A percentile compares a stretch with the other conserved stretches of the same genome.
These are phyloP conservation scores for Escarpia spicata DNA, from an alignment of 2,888 invertebrate species.

Conservation along the genomic window DNA sequence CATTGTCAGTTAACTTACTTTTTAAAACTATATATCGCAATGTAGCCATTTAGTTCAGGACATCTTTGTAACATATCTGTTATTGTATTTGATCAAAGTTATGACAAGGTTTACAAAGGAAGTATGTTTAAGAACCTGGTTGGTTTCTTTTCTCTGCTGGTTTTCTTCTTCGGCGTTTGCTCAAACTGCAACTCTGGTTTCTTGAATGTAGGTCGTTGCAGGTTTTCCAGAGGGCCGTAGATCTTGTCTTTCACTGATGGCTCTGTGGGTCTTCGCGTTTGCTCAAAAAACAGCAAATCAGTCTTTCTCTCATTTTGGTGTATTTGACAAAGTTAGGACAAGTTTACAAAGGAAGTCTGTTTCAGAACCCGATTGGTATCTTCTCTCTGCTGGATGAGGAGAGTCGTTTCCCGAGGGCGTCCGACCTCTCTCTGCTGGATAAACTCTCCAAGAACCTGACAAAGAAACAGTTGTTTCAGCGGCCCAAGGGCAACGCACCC, in stretches of 20 bases:
- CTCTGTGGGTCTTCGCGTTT: too few relatives aligned
- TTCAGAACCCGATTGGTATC: conserved; percentile 55
- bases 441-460: conserved; percentile 48
- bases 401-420: conserved; percentile 58
- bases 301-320: neutral
- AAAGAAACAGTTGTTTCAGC: conserved; percentile 32
- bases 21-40: neutral
- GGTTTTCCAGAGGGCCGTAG: too few relatives aligned
- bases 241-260: too few relatives aligned
- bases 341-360: conserved; percentile 24
- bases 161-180: too few relatives aligned
- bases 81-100: too few relatives aligned
- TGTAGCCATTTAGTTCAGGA: neutral
- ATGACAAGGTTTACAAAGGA: neutral
- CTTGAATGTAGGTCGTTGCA: too few relatives aligned
- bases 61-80: too few relatives aligned
- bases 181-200: too few relatives aligned
- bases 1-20: too few relatives aligned
- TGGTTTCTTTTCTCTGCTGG: conserved; percentile 57
- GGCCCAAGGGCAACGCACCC: conserved; percentile 35
- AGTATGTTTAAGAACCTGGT: conserved; percentile 49
- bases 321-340: too few relatives aligned
- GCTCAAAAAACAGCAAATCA: too few relatives aligned
- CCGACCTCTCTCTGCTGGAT: conserved; percentile 56
- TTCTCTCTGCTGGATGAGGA: conserved; percentile 61